phyloP scores from a whole-genome alignment of 2,797 vertebrate genomes.

The Mormyrus proboscirostris region DNA sequence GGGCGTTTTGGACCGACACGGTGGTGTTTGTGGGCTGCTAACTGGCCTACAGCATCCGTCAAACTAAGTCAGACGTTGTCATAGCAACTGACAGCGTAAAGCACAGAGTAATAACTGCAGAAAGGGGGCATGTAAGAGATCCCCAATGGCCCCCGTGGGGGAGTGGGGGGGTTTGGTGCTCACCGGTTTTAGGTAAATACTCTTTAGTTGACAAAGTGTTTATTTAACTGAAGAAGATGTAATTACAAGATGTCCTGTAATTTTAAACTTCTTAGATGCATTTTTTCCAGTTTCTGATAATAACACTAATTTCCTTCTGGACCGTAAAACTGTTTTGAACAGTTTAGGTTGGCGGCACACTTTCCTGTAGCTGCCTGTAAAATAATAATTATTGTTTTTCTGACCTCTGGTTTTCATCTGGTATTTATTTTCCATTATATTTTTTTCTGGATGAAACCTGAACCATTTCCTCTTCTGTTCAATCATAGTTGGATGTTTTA shows the following conservation, averaged over 20 bases:
- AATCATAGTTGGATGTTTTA: background rate
- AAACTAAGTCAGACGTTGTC: background rate
- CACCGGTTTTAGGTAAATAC: background rate
- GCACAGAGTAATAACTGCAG: background rate
- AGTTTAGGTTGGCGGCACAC: background rate
- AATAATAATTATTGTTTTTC: conserved; percentile 4
- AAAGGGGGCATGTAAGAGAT: background rate
- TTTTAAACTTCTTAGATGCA: background rate
- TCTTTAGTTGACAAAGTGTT: background rate
- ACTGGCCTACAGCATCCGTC: background rate
- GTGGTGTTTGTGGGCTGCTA: background rate
- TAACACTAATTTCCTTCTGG: background rate
- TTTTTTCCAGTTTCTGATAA: background rate
- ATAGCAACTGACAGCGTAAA: background rate
- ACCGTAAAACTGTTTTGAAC: background rate
- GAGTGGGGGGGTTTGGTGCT: background rate
- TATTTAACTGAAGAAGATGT: conserved; percentile 8
- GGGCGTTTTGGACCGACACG: background rate
- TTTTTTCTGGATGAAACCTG: background rate
- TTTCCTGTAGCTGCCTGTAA: background rate
- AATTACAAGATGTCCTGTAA: background rate
- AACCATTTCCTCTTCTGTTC: background rate
- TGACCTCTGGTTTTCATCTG: conserved; percentile 11
- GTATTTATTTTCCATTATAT: conserved; percentile 1
- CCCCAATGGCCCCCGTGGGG: background rate